These are phyloP conservation scores for Panulirus ornatus DNA, from an alignment of 1,140 invertebrate genomes.

Conservation along the genomic window DNA sequence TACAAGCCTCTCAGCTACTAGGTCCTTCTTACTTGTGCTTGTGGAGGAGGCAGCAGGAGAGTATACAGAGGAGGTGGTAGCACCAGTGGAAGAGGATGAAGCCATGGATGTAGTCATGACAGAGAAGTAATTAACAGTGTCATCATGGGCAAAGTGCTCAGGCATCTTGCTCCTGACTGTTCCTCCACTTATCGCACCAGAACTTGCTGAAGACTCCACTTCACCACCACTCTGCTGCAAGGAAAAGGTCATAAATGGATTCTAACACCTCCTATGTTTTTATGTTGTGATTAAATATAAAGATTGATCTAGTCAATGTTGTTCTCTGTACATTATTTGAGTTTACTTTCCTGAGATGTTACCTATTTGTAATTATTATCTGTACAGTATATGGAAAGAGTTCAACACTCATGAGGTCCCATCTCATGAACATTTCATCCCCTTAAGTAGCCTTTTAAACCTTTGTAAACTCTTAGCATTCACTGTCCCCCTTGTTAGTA, in stretches of 20 bases:
- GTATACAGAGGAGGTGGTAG: slow-evolving; percentile 27
- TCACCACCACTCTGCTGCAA: slow-evolving; percentile 38
- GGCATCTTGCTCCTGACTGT: slow-evolving; percentile 9
- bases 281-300: too few species aligned
- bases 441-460: too few species aligned
- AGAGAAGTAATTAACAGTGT: slow-evolving; percentile 28
- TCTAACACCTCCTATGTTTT: too few species aligned
- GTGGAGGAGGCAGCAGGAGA: slow-evolving; percentile 40
- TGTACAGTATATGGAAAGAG: too few species aligned
- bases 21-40: slow-evolving; percentile 60
- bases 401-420: too few species aligned
- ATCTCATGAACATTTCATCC: too few species aligned
- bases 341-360: too few species aligned
- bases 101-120: slow-evolving; percentile 29
- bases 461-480: too few species aligned
- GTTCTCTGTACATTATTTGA: too few species aligned
- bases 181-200: not conserved
- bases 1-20: slow-evolving; percentile 29
- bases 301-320: too few species aligned
- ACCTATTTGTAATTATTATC: too few species aligned
- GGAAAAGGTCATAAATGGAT: slow-evolving; percentile 19
- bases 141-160: not conserved
- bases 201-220: not conserved
- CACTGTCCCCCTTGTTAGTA: too few species aligned
- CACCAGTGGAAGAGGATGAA: slow-evolving; percentile 18